These are phyloP conservation scores for Coremacera marginata DNA, from an alignment of 2,888 invertebrate species.

Conservation along the genomic window DNA sequence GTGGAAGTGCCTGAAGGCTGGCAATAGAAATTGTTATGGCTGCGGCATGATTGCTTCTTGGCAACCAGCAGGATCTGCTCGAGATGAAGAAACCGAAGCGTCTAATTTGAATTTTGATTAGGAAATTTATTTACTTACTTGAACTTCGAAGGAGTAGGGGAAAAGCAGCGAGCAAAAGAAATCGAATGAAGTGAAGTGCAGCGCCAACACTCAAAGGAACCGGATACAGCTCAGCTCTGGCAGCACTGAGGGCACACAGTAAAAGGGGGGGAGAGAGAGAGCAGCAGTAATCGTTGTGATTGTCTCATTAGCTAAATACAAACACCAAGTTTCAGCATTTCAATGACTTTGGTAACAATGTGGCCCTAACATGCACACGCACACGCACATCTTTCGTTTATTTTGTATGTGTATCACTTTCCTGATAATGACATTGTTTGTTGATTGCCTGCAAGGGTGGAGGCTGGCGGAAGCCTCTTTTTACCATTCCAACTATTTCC, in stretches of 20 bases:
- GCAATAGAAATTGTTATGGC: conserved; percentile 61
- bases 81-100: conserved; percentile 41
- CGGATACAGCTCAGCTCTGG: conserved; percentile 9
- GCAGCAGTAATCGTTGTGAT: conserved; percentile 42
- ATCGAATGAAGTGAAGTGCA: conserved; percentile 7
- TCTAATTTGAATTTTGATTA: conserved; percentile 69
- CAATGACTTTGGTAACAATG: not conserved
- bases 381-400: not conserved
- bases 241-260: not conserved
- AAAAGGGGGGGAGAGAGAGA: not conserved
- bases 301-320: conserved; percentile 52
- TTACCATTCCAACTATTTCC: conserved; percentile 17
- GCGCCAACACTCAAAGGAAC: not conserved
- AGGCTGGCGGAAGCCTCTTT: not conserved
- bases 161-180: not conserved
- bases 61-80: conserved; percentile 43
- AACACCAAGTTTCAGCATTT: not conserved
- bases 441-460: conserved; percentile 20
- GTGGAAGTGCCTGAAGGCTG: conserved; percentile 52
- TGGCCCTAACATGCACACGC: not conserved
- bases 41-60: conserved; percentile 58
- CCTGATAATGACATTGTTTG: conserved; percentile 35
- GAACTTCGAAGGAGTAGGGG: not conserved
- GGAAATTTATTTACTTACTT: conserved; percentile 62
- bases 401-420: not conserved